Conservation (phyloP, 2,888 invertebrate genomes). For the Sepioteuthis lessoniana region DNA sequence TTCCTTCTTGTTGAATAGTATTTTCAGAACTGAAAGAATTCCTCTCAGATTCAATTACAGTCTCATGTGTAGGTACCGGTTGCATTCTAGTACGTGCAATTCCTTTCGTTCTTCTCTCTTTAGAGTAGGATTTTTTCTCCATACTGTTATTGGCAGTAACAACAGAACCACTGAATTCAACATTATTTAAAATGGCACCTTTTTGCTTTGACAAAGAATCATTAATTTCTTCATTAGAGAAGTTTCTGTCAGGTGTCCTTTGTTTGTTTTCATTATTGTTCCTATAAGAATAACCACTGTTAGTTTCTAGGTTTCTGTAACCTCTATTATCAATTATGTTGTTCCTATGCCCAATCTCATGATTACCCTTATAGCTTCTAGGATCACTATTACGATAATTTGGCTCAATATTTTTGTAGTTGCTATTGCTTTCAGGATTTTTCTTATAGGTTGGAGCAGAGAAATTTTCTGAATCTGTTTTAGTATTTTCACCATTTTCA, state of each 20-base stretch:
- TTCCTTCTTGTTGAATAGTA: not conserved
- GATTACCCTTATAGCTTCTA: constrained; percentile 34
- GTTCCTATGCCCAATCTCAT: constrained; percentile 37
- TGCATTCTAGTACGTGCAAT: constrained; percentile 55
- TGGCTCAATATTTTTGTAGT: constrained; percentile 36
- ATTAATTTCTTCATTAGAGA: constrained; percentile 36
- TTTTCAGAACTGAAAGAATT: constrained; percentile 42
- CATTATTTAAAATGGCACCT: constrained; percentile 37
- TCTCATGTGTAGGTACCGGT: constrained; percentile 39
- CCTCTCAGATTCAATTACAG: constrained; percentile 35
- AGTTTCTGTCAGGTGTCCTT: constrained; percentile 46
- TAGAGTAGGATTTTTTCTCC: constrained; percentile 64
- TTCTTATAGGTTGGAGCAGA: not conserved
- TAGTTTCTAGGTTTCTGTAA: not conserved
- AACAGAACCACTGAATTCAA: constrained; percentile 46
- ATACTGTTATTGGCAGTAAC: constrained; percentile 41
- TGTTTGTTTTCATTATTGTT: constrained; percentile 44
- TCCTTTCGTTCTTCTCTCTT: constrained; percentile 59
- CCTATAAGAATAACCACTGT: constrained; percentile 9
- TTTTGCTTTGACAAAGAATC: constrained; percentile 43
- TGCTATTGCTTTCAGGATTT: constrained; percentile 37
- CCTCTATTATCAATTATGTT: constrained; percentile 37
- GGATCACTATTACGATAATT: not conserved
- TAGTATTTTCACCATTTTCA: constrained; percentile 34
- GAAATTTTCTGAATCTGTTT: not conserved